Base-by-base conservation (phyloP, 2,888 invertebrate genomes). In the Ectemnius cavifrons region DNA sequence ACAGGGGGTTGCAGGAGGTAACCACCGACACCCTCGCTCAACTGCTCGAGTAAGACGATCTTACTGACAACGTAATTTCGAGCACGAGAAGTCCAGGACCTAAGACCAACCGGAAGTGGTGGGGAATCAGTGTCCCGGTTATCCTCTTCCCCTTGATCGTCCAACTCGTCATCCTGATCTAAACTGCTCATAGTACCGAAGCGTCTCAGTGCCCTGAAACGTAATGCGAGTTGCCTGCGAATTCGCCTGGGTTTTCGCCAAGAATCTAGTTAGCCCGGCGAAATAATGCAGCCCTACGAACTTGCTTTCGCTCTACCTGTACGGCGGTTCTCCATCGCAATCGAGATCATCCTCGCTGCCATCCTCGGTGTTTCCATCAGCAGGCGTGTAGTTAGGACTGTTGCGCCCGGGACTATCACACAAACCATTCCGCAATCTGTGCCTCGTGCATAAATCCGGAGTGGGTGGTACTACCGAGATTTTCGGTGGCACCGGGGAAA, bases 1-100 rank as follows among this genome's bases (percentile, higher is more conserved):
- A 86, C 86, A 0, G 90, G 90, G 1, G 90, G 89, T 45, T 90
- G 90, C 27, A 90, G 80, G 60, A 90, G 79, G 28, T 90, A 89
- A 18, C 89, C 89, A 27, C 89, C 87, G 47, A 91, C 91, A 74
- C 93, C 93, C 80, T 92, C 92, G 14, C 94, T 92, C 1, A 94
- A 92, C 79, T 93, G 93, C 86, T 95, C 95, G 78, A 95, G 92
- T 73, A 95, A 92, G 2, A 94, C 92, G 93, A 96, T 96, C 89
- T 96, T 97, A 83, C 96, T 96, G 4, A 95, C 95, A 4, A 96
- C 96, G 88, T 94, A 96, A 47, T 94, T 95, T 1, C 96, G 96
- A 5, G 96, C 96, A 74, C 95, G 92, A 6, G 95, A 94, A 0
- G 96, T 96, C 96, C 96, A 97, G 14, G 94, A 95, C 91, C 94